Conservation (phyloP, 1,140 invertebrate species). For the Euglossa dilemma region DNA sequence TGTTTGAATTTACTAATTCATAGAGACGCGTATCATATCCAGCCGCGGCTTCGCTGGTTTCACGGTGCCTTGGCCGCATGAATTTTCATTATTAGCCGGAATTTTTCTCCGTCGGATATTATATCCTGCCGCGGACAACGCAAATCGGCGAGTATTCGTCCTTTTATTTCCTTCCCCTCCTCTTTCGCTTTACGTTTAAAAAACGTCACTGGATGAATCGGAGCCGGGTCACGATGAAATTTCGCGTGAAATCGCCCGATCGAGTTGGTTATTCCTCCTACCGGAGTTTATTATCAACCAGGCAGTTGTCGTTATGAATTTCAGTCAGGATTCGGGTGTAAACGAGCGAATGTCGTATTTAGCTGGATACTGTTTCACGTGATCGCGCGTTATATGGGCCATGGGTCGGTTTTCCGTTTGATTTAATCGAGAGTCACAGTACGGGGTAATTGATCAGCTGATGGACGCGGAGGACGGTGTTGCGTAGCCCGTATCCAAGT, state of each 20-base stretch:
- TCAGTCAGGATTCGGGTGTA: too few relatives aligned
- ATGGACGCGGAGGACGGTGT: not conserved
- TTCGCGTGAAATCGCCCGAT: too few relatives aligned
- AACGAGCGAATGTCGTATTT: too few relatives aligned
- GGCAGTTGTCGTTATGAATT: too few relatives aligned
- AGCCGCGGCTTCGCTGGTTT: not conserved
- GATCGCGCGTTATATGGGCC: too few relatives aligned
- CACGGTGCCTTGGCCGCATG: not conserved
- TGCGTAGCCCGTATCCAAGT: not conserved
- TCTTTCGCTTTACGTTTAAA: too few relatives aligned
- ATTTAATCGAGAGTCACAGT: not conserved
- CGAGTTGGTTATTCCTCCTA: too few relatives aligned
- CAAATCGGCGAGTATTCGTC: not conserved
- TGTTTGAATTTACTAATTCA: slow-evolving; percentile 35
- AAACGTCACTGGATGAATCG: not conserved
- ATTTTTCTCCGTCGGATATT: slow-evolving; percentile 35
- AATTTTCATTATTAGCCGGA: slow-evolving; percentile 42
- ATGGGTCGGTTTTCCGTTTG: not conserved
- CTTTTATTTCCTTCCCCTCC: too few relatives aligned
- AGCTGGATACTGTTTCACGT: too few relatives aligned
- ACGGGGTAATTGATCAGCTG: not conserved
- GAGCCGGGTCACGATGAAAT: too few relatives aligned
- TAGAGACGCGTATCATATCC: not conserved
- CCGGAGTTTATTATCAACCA: too few relatives aligned
- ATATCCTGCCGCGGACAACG: not conserved